Evolutionary conservation across 2,888 invertebrate species (phyloP).

Genomic region (Argynnis bischoffii): DNA sequence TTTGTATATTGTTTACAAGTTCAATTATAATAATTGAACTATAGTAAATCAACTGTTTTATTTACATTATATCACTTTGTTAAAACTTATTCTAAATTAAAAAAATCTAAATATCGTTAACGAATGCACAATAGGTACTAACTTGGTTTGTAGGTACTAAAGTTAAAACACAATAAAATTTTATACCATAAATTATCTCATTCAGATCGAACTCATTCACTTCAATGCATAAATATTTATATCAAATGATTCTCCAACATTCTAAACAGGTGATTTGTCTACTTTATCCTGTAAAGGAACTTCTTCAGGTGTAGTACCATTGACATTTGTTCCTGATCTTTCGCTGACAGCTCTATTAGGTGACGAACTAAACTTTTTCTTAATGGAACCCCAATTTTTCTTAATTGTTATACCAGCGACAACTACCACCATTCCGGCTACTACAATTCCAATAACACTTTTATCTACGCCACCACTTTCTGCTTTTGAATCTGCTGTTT

Average conservation of each 20-base stretch:
- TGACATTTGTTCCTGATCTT: conserved; percentile 53
- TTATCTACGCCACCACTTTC: conserved; percentile 78
- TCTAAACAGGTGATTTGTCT: conserved; percentile 70
- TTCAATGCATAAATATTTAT: conserved; percentile 53
- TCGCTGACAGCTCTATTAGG: conserved; percentile 53
- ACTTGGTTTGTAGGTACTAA: not conserved
- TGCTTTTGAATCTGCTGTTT: conserved; percentile 54
- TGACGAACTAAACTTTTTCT: conserved; percentile 64
- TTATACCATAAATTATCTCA: conserved; percentile 33
- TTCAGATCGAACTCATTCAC: conserved; percentile 72
- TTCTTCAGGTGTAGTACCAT: conserved; percentile 69
- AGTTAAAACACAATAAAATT: conserved; percentile 11
- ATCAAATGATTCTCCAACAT: conserved; percentile 41
- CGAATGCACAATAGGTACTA: too few relatives aligned
- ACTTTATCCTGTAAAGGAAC: conserved; percentile 73
- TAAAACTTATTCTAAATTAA: not conserved
- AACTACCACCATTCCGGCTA: conserved; percentile 78
- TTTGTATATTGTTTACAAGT: not conserved
- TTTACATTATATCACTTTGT: conserved; percentile 4
- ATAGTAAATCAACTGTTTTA: not conserved
- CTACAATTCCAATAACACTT: conserved; percentile 78
- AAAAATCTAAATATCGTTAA: not conserved
- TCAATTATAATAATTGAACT: conserved; percentile 14
- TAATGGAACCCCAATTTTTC: conserved; percentile 82
- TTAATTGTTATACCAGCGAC: conserved; percentile 79